Base-by-base conservation (phyloP, 2,888 invertebrate genomes). In the Luperina testacea region DNA sequence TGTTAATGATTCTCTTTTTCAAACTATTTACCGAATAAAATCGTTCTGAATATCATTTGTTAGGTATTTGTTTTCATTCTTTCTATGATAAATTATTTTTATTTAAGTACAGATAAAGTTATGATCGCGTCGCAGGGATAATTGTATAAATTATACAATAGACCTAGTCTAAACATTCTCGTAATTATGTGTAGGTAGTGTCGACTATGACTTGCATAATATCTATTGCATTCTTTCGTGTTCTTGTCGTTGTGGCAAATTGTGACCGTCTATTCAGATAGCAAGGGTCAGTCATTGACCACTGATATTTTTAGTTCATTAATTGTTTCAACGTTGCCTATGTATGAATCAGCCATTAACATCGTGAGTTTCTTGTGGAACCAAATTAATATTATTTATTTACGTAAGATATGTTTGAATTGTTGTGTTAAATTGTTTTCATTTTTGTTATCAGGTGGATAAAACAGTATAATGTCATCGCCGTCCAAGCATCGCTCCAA, bases 401-500 rank as follows among this genome's bases (percentile, higher is more conserved):
- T 57, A n/a, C 17, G 0, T 71, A n/a, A 9, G 17, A 32, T 17
- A 24, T 38, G 32, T n/a, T 53, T n/a, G 0, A 53, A 17, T 53
- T 38, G 3, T 38, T 11, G 17, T 20, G 17, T 51, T 59, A 1
- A 57, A 24, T 59, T 71, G 1, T 61, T 76, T 70, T 74, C 64
- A 11, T 65, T 64, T 86, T 91, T 92, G 88, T 88, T 80, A 72
- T 20, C 91, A 94, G 93, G 80, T 90, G 74, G 68, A 64, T 67
- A 61, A 78, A 77, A 48, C 69, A 81, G 57, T 65, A 90, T 83
- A 80, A 97, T 97, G 96, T 94, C 96, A 27, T 96, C 97, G 15
- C 96, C 97, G 15, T 96, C 96, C 27, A 97, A 97, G 88, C 92
- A 93, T 75, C 94, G 96, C 5, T 92, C 93, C 38, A 97, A 97